Percentiles rank a stretch among this genome's conserved stretches.
These are phyloP conservation scores for Chironomus riparius DNA, from an alignment of 2,888 invertebrate species.

Conservation along the genomic window DNA sequence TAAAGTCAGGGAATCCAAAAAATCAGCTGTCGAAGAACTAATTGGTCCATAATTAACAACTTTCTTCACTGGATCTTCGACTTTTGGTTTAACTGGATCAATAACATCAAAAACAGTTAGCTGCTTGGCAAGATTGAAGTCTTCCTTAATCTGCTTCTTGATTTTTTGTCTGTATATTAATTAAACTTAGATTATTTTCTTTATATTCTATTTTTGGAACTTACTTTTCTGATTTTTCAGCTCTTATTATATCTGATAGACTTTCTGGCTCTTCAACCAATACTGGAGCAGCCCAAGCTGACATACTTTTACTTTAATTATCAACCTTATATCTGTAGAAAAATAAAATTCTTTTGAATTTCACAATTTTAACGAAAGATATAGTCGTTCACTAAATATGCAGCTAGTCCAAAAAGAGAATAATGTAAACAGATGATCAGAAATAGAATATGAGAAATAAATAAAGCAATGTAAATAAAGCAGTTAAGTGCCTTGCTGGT, in stretches of 20 bases:
- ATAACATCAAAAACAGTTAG: neutral
- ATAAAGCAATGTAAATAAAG: too few species aligned
- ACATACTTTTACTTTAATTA: neutral
- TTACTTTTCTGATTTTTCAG: constrained; percentile 19
- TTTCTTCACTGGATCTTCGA: too few species aligned
- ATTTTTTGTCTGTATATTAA: neutral
- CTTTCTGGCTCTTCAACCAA: neutral
- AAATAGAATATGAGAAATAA: too few species aligned
- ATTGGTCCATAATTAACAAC: neutral
- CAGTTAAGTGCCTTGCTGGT: too few species aligned
- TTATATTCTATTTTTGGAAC: neutral
- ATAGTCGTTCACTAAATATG: constrained; percentile 1
- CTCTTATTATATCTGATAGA: neutral
- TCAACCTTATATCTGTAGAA: too few species aligned
- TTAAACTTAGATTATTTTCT: neutral
- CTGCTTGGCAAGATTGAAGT: constrained; percentile 14
- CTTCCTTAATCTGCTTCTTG: constrained; percentile 15
- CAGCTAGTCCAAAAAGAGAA: neutral
- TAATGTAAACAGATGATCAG: too few species aligned
- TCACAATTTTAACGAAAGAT: too few species aligned
- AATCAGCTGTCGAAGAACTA: too few species aligned
- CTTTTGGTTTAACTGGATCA: neutral
- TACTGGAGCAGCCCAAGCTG: neutral
- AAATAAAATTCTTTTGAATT: too few species aligned
- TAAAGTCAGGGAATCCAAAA: neutral